These are phyloP conservation scores for Chaetodon trifascialis DNA, from an alignment of 2,113 vertebrate genomes.

Conservation along the genomic window DNA sequence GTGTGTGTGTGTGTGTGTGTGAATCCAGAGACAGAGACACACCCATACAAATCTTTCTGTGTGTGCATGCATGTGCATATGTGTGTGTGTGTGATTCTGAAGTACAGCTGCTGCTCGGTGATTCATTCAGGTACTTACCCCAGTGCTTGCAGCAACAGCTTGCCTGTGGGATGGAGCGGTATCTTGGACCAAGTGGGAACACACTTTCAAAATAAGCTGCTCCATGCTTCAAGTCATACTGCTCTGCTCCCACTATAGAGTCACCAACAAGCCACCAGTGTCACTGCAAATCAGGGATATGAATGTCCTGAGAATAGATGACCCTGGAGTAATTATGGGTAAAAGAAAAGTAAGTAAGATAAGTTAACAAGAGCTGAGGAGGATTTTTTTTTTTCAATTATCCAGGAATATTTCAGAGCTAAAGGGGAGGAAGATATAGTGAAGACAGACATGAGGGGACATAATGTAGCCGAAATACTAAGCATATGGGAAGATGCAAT, in stretches of 20 bases:
- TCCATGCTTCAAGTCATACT: background rate
- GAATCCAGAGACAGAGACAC: background rate
- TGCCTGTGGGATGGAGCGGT: constrained; percentile 3
- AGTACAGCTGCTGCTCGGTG: constrained; percentile 1
- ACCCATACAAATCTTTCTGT: too few species aligned
- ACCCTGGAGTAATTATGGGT: constrained; percentile 33
- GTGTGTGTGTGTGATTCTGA: constrained; percentile 7
- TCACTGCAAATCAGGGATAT: constrained; percentile 32
- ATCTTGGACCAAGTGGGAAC: background rate
- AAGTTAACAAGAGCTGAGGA: constrained; percentile 11
- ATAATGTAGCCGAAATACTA: constrained; percentile 57
- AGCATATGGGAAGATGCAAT: constrained; percentile 73
- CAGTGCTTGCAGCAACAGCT: background rate
- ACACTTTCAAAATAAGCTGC: background rate
- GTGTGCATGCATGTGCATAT: background rate
- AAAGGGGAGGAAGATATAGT: constrained; percentile 8
- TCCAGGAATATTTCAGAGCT: background rate
- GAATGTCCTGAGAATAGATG: constrained; percentile 15
- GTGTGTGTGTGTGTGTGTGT: background rate
- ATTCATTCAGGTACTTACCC: constrained; percentile 13
- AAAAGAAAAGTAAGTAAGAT: constrained; percentile 19
- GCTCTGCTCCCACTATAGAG: background rate
- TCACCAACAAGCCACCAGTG: constrained; percentile 6
- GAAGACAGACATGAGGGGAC: constrained; percentile 19
- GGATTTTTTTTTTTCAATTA: constrained; percentile 2